Base-by-base conservation (phyloP, 2,113 vertebrate species). In the Rafetus swinhoei region DNA sequence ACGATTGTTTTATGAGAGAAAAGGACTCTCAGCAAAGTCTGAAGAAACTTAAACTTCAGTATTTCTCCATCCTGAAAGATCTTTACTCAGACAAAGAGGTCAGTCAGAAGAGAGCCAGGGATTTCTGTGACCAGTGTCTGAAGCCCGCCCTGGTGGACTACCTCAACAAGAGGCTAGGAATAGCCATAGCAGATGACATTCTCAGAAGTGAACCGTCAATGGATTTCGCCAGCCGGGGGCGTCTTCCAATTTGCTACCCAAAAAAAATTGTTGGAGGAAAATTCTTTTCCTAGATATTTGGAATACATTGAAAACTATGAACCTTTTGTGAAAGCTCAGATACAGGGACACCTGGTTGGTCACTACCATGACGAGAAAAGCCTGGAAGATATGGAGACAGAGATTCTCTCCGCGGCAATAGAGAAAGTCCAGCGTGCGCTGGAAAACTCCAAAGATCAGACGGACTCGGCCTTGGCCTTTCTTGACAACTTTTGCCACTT, bases 281-380 rank as follows among this genome's bases (percentile, higher is more conserved):
- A 88, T 24, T 5, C 39, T 24, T 84, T 95, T 62, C 9, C 81
- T 16, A 53, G 79, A 53, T 95, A 88, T 85, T 53, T 59, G 14
- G 1, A 54, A 2, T 95, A 88, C 50, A 84, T 90, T 55, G 2
- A 6, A 21, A 55, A 86, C 19, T 95, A 93, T 72, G 21, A 93
- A 39, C n/a, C 25, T 11, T 95, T 95, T 88, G 82, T 76, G 22
- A 65, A 82, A 80, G 94, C 79, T 54, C 97, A 90, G 85, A 92
- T 90, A 21, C 54, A 86, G 54, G 81, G 22, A 24, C 85, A 81
- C 60, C 82, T 88, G 57, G 55, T 65, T 39, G 85, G 53, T 7
- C 62, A 72, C 29, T 93, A 93, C 29, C 84, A 56, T 12, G 39
- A 27, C 45, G 29, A 81, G 3, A 55, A 80, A 54, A 16, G 16